Conservation (phyloP, 2,797 vertebrate genomes). For the Furcifer pardalis region DNA sequence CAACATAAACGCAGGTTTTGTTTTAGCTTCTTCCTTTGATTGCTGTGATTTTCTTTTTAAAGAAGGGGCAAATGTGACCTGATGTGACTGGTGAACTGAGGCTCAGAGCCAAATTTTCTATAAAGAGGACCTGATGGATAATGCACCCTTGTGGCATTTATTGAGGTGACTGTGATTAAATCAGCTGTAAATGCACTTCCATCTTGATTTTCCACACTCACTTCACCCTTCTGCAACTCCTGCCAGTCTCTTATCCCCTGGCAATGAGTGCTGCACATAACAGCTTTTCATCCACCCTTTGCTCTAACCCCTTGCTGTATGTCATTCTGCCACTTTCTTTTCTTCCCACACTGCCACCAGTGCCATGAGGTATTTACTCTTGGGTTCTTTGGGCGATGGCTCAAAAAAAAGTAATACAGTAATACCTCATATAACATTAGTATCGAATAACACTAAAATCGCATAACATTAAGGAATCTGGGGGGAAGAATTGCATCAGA, state of each 20-base stretch:
- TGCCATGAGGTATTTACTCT: too few relatives aligned
- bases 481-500: too few relatives aligned
- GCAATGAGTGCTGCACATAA: neutral
- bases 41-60: neutral
- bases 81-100: slow-evolving; percentile 1
- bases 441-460: too few relatives aligned
- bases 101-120: neutral
- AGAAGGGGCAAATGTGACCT: neutral
- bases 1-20: neutral
- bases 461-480: too few relatives aligned
- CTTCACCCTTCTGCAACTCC: neutral
- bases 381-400: too few relatives aligned
- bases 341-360: neutral
- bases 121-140: rapidly evolving
- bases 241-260: neutral
- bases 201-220: neutral
- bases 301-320: rapidly evolving
- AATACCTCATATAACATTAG: too few relatives aligned
- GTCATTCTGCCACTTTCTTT: neutral
- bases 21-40: neutral
- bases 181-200: neutral
- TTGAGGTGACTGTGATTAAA: neutral
- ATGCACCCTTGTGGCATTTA: rapidly evolving
- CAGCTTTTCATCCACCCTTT: neutral
- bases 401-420: too few relatives aligned